These are phyloP conservation scores for Athripsodes cinereus DNA, from an alignment of 2,888 invertebrate species.

Conservation along the genomic window DNA sequence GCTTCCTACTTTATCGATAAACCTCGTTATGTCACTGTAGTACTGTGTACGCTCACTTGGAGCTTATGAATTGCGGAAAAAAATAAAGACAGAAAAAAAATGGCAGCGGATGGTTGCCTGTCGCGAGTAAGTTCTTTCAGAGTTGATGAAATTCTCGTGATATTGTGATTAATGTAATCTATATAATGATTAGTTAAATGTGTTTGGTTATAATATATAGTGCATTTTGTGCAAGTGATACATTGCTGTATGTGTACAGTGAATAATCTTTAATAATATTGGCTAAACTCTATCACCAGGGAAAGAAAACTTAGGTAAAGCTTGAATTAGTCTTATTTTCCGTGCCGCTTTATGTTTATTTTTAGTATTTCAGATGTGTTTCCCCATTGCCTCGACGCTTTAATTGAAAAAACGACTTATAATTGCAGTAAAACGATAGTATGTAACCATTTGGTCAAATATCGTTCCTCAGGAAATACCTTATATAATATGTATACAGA, in stretches of 20 bases:
- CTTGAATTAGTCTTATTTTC: constrained; percentile 5
- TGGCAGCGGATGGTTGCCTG: constrained; percentile 18
- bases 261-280: constrained; percentile 11
- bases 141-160: constrained; percentile 14
- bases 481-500: constrained; percentile 14
- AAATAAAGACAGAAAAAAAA: constrained; percentile 17
- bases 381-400: constrained; percentile 3
- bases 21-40: neutral
- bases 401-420: neutral
- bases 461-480: constrained; percentile 12
- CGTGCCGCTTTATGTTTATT: constrained; percentile 9
- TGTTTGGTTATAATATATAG: constrained; percentile 6
- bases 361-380: constrained; percentile 11
- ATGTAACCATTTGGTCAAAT: constrained; percentile 12
- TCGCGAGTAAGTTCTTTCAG: constrained; percentile 7
- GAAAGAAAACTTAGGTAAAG: constrained; percentile 21
- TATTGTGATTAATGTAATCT: neutral
- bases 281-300: constrained; percentile 16
- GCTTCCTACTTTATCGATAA: neutral
- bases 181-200: constrained; percentile 2
- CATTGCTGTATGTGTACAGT: constrained; percentile 18
- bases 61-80: constrained; percentile 4
- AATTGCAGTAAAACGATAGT: neutral
- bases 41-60: neutral
- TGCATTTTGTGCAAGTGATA: constrained; percentile 16